Evolutionary conservation across 2,888 invertebrate genomes (phyloP).

Genomic region (Blastobasis adustella): DNA sequence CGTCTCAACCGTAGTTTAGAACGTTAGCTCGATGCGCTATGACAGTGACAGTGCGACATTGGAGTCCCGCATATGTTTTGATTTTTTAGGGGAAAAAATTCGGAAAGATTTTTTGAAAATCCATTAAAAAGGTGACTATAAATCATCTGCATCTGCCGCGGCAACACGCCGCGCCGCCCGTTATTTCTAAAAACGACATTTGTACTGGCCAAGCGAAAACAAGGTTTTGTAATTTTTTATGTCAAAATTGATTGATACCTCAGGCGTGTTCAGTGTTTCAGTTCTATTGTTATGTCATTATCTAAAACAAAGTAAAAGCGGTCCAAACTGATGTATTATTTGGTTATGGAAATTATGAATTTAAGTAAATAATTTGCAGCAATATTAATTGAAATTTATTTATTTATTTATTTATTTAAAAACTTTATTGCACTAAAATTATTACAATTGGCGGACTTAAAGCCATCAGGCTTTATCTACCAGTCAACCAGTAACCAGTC

Average conservation of each 20-base stretch:
- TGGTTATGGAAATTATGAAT: too few relatives aligned
- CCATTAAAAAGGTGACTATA: slow-evolving; percentile 63
- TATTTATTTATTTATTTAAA: too few relatives aligned
- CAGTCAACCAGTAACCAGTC: too few relatives aligned
- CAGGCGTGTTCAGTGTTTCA: slow-evolving; percentile 19
- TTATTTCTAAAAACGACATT: slow-evolving; percentile 36
- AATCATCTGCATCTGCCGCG: slow-evolving; percentile 64
- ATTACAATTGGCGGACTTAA: too few relatives aligned
- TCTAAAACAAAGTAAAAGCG: too few relatives aligned
- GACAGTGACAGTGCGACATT: slow-evolving; percentile 41
- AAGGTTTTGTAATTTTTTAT: slow-evolving; percentile 22
- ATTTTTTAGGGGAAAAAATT: slow-evolving; percentile 49
- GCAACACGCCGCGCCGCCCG: slow-evolving; percentile 34
- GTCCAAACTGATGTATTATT: too few relatives aligned
- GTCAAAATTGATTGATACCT: slow-evolving; percentile 28
- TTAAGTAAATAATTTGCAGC: too few relatives aligned
- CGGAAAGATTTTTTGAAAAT: slow-evolving; percentile 59
- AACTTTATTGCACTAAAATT: too few relatives aligned
- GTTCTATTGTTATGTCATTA: too few relatives aligned
- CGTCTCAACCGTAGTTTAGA: too few relatives aligned
- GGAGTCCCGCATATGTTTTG: slow-evolving; percentile 55
- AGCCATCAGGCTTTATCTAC: too few relatives aligned
- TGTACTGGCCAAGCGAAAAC: slow-evolving; percentile 29
- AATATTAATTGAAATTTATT: too few relatives aligned
- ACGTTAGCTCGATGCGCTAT: background rate